These are phyloP conservation scores for Alfaro cultratus DNA, from an alignment of 2,797 vertebrate species.

Conservation along the genomic window DNA sequence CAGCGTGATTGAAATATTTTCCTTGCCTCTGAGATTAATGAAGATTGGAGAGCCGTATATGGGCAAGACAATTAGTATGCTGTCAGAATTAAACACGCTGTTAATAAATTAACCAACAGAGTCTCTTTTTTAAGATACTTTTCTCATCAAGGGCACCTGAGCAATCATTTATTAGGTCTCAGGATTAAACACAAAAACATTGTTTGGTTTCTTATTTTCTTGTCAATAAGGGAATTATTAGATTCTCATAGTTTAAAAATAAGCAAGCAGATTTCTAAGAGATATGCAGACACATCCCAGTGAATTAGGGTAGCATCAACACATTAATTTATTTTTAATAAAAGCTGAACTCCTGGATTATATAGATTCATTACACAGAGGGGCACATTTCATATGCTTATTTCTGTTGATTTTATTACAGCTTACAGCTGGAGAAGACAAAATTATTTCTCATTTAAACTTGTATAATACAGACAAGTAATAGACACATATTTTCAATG, in stretches of 20 bases:
- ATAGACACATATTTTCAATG: background rate
- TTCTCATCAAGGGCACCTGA: background rate
- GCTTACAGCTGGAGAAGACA: background rate
- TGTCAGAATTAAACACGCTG: constrained; percentile 46
- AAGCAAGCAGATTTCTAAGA: background rate
- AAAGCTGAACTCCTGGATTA: background rate
- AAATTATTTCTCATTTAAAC: background rate
- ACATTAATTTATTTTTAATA: background rate
- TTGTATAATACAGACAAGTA: background rate
- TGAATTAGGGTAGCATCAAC: background rate
- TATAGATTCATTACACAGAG: background rate
- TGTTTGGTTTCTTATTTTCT: background rate
- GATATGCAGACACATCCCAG: background rate
- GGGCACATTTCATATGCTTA: background rate
- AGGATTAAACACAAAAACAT: background rate
- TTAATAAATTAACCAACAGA: constrained; percentile 48
- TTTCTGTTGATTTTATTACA: background rate
- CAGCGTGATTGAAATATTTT: constrained; percentile 63
- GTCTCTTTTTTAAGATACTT: constrained; percentile 10
- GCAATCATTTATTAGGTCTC: background rate
- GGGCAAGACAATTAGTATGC: constrained; percentile 53
- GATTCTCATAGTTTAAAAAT: background rate
- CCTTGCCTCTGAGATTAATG: constrained; percentile 65
- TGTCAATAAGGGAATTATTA: background rate
- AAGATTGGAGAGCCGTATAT: constrained; percentile 65